A percentile compares a stretch with the other conserved stretches of the same genome.
These are phyloP conservation scores for Drosophila quadrilineata DNA, from an alignment of 1,140 invertebrate species.

Conservation along the genomic window DNA sequence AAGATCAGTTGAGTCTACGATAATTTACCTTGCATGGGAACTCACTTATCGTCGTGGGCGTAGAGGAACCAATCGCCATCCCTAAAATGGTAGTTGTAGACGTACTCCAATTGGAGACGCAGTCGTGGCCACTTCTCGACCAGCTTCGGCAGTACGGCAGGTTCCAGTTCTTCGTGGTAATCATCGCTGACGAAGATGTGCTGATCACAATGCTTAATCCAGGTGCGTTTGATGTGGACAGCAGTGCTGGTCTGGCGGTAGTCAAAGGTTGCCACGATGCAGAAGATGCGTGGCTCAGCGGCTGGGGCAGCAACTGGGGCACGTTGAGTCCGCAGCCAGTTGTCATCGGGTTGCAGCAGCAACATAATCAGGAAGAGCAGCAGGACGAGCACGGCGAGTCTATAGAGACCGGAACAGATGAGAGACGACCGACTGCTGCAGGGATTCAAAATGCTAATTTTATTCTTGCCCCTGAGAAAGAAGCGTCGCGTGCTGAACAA, in stretches of 20 bases:
- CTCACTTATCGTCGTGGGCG: conserved; percentile 62
- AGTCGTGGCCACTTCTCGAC: conserved; percentile 45
- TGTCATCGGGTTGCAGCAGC: background rate
- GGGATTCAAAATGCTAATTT: conserved; percentile 50
- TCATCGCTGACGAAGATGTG: conserved; percentile 59
- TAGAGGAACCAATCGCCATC: conserved; percentile 63
- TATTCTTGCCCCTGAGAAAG: conserved; percentile 38
- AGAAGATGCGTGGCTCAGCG: conserved; percentile 39
- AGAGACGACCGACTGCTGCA: conserved; percentile 3
- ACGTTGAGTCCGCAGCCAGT: too few relatives aligned
- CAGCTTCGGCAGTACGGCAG: conserved; percentile 37
- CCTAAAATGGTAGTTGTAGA: conserved; percentile 50
- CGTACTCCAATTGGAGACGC: conserved; percentile 43
- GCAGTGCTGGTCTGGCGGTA: conserved; percentile 24
- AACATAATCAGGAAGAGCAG: conserved; percentile 19
- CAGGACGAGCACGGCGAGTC: conserved; percentile 12
- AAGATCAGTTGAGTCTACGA: background rate
- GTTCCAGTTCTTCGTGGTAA: conserved; percentile 44
- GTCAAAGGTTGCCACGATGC: conserved; percentile 47
- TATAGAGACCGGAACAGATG: conserved; percentile 7
- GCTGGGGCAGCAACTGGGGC: background rate
- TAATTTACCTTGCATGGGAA: background rate
- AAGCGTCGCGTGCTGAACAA: conserved; percentile 44
- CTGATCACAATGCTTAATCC: conserved; percentile 53
- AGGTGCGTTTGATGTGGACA: conserved; percentile 49